Percentiles rank a stretch among this genome's conserved stretches.
phyloP scores from a whole-genome alignment of 2,113 vertebrate genomes.

The Chrysemys picta region DNA sequence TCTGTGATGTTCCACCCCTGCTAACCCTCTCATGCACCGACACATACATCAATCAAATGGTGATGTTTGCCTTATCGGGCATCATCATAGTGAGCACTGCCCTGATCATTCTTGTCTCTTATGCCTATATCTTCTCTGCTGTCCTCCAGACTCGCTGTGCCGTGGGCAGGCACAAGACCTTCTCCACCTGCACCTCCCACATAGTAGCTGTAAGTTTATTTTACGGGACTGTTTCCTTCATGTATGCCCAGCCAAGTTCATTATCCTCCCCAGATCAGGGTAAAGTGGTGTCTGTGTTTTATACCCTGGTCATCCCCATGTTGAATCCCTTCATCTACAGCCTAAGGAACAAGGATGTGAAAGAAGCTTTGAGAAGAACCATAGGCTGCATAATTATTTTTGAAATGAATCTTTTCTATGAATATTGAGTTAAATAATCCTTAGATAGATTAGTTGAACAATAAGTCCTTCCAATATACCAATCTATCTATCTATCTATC shows the following conservation, averaged over 20 bases:
- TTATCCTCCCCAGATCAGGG: conserved; percentile 20
- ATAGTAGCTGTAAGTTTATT: neutral
- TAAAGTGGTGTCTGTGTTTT: conserved; percentile 40
- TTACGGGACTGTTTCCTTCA: neutral
- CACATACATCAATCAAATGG: neutral
- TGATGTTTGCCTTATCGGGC: neutral
- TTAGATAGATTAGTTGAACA: no score
- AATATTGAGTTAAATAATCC: neutral
- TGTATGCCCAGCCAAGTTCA: conserved; percentile 40
- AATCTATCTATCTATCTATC: no score
- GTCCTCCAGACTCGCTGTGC: neutral
- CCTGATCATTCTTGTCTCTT: neutral
- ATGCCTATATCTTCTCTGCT: conserved; percentile 4
- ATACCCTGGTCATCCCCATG: conserved; percentile 26
- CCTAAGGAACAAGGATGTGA: neutral
- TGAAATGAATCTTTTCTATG: neutral
- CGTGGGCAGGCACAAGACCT: neutral
- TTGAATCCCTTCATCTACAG: conserved; percentile 42
- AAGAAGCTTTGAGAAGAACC: neutral
- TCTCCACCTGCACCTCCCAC: neutral
- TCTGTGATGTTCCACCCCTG: neutral
- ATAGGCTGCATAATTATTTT: neutral
- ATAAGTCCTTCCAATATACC: no score
- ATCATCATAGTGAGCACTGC: neutral
- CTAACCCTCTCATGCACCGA: neutral